Evolutionary conservation across 1,140 invertebrate species (phyloP).

Genomic region (Nomia melanderi): DNA sequence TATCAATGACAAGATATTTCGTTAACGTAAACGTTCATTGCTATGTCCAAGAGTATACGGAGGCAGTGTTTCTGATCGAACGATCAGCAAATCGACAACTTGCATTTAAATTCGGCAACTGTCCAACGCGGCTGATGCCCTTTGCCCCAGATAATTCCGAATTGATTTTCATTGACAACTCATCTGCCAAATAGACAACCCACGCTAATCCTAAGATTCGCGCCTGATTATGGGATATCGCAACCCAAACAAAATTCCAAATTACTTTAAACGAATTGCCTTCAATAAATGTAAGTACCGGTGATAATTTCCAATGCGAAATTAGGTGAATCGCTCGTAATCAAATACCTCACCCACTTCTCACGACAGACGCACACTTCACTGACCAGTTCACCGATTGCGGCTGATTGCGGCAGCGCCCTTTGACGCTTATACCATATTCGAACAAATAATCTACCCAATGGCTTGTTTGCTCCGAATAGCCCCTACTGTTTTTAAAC

Average conservation of each 20-base stretch:
- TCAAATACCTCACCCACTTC: slow-evolving; percentile 41
- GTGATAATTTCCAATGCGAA: slow-evolving; percentile 1
- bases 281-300: too few relatives aligned
- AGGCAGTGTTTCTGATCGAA: slow-evolving; percentile 55
- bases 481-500: not conserved
- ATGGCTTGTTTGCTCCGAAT: not conserved
- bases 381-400: slow-evolving; percentile 63
- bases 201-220: slow-evolving; percentile 30
- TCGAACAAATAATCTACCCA: slow-evolving; percentile 42
- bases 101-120: slow-evolving; percentile 71
- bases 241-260: not conserved
- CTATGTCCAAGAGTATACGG: not conserved
- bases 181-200: slow-evolving; percentile 68
- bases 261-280: slow-evolving; percentile 23
- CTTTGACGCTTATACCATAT: slow-evolving; percentile 68
- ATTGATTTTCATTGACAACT: slow-evolving; percentile 78
- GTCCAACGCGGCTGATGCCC: slow-evolving; percentile 76
- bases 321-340: slow-evolving; percentile 36
- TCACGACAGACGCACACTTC: slow-evolving; percentile 57
- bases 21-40: slow-evolving; percentile 15
- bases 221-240: not conserved
- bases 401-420: slow-evolving; percentile 71
- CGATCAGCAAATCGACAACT: slow-evolving; percentile 56
- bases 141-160: slow-evolving; percentile 73
- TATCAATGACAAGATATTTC: slow-evolving; percentile 21